Evolutionary conservation across 2,888 invertebrate genomes (phyloP).

Genomic region (Stenurella melanura): DNA sequence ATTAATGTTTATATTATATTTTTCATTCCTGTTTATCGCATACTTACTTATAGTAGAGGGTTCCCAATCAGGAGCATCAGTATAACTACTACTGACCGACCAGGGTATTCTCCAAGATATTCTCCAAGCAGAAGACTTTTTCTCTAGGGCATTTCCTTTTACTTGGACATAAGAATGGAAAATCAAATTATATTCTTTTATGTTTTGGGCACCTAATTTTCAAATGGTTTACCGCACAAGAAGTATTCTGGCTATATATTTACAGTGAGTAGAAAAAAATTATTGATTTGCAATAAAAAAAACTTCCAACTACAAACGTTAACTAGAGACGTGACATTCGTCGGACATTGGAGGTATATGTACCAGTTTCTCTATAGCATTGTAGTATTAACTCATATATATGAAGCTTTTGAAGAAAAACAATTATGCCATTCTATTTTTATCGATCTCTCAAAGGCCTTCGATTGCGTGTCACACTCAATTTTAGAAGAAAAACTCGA

Average conservation of each 20-base stretch:
- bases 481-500: no score
- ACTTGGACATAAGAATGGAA: constrained; percentile 4
- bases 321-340: no score
- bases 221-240: neutral
- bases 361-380: no score
- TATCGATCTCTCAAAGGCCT: no score
- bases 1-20: constrained; percentile 16
- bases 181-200: constrained; percentile 3
- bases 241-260: neutral
- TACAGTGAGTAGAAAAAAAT: neutral
- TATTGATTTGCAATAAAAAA: no score
- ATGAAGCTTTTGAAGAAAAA: no score
- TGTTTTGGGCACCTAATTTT: neutral
- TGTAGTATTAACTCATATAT: no score
- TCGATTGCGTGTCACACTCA: no score
- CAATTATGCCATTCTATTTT: no score
- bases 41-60: constrained; percentile 13
- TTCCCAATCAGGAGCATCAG: neutral
- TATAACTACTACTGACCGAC: neutral
- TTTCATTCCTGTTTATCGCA: constrained; percentile 10
- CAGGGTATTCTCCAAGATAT: constrained; percentile 1
- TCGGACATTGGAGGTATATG: no score
- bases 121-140: neutral
- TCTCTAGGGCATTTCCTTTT: neutral
- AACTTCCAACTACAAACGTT: no score